Base-by-base conservation (phyloP, 2,797 vertebrate species). In the Alcedo atthis region DNA sequence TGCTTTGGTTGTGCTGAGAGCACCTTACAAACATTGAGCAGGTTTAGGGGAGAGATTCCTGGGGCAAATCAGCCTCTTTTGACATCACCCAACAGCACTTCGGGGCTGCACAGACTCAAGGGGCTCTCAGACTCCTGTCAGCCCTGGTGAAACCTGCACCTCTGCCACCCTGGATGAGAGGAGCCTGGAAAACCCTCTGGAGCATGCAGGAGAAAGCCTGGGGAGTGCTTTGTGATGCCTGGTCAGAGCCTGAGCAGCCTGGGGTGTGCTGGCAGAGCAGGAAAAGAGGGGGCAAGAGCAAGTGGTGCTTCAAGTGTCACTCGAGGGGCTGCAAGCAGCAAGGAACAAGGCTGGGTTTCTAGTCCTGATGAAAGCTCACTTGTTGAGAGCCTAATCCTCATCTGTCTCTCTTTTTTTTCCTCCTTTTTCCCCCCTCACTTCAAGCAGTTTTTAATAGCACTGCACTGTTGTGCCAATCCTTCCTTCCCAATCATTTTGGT, bases 361-460 rank as follows among this genome's bases (percentile, higher is more conserved):
- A 61, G 42, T 86, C 70, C 55, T 43, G 42, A 53, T 91, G 83
- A 95, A 94, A 94, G 90, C 76, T 61, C 32, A 42, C 2, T 92
- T 91, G 90, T 91, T 94, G 66, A 55, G 57, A 59, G 17, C n/a
- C 45, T 89, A 74, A 61, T 63, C 63, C 58, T 63, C 62, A 33
- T 78, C 61, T 37, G 8, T 71, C 83, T 82, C 25, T n/a, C 53
- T 57, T 40, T 68, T 57, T 85, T 51, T n/a, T 66, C 61, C 32
- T 69, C 57, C 40, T 14, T 55, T 87, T 81, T 20, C 1, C 74
- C 43, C 40, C 74, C 43, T 37, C 53, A 33, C 67, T 73, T 69
- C 63, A 95, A 85, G 92, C n/a, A 73, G 77, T 89, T 94, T 79
- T 88, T 84, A 86, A 84, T 87, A 89, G 70, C 37, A 51, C 57